Percentiles rank a stretch among this genome's conserved stretches.
phyloP scores from a whole-genome alignment of 2,797 vertebrate species.

The Lates japonicus region DNA sequence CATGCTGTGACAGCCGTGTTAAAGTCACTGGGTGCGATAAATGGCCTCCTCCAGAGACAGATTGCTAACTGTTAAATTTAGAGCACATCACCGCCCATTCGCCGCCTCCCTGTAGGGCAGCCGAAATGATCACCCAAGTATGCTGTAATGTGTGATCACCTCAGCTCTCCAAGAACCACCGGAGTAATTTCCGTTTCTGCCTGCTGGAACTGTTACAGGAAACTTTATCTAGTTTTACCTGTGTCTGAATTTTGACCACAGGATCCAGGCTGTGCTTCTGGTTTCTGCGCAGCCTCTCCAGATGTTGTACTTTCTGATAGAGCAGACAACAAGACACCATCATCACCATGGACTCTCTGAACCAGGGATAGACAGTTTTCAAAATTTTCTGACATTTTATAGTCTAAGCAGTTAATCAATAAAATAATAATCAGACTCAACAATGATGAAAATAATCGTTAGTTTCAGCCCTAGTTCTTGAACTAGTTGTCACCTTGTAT shows the following conservation, averaged over 20 bases:
- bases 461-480: too few species aligned
- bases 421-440: not conserved
- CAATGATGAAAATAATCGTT: not conserved
- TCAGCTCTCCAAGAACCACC: constrained; percentile 16
- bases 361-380: too few species aligned
- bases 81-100: constrained; percentile 52
- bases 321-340: not conserved
- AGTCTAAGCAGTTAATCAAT: too few species aligned
- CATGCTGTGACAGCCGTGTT: constrained; percentile 49
- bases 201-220: constrained; percentile 1
- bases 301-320: not conserved
- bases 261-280: not conserved
- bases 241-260: not conserved
- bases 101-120: constrained; percentile 36
- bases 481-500: too few species aligned
- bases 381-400: too few species aligned
- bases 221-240: not conserved
- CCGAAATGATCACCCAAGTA: constrained; percentile 44
- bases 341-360: not conserved
- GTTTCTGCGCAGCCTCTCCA: not conserved
- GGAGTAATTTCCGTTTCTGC: constrained; percentile 26
- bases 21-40: constrained; percentile 60
- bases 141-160: constrained; percentile 46
- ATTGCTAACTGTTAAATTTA: constrained; percentile 63
- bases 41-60: constrained; percentile 59